These are phyloP conservation scores for Gryon sp. DNA, from an alignment of 1,140 invertebrate genomes.

Conservation along the genomic window DNA sequence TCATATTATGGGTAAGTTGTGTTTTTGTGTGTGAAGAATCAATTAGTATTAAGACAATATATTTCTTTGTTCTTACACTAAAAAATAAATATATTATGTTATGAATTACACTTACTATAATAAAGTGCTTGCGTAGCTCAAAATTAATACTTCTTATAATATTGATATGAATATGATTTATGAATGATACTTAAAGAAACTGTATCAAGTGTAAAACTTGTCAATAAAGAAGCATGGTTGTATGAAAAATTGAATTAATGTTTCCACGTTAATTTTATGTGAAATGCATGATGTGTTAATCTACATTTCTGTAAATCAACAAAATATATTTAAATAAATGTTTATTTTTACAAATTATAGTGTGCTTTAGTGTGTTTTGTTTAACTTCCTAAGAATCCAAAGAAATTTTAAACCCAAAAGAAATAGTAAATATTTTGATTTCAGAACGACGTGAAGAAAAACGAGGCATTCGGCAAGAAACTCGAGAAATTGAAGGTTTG, in stretches of 20 bases:
- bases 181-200: conserved; percentile 42
- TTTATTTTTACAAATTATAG: conserved; percentile 42
- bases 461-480: conserved; percentile 73
- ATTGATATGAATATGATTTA: too few species aligned
- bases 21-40: conserved; percentile 32
- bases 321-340: conserved; percentile 62
- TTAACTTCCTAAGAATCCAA: conserved; percentile 15
- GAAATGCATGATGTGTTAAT: conserved; percentile 34
- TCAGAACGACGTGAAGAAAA: conserved; percentile 72
- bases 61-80: too few species aligned
- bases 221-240: too few species aligned
- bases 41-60: not conserved
- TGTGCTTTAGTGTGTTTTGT: conserved; percentile 19
- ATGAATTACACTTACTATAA: too few species aligned
- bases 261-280: too few species aligned
- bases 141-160: too few species aligned
- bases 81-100: too few species aligned
- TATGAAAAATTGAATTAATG: conserved; percentile 34
- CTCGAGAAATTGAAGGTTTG: conserved; percentile 79
- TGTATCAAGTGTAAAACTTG: conserved; percentile 23
- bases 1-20: conserved; percentile 74
- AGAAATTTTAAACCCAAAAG: conserved; percentile 39
- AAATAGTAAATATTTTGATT: conserved; percentile 60
- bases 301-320: conserved; percentile 40
- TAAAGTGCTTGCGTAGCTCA: conserved; percentile 70